Percentiles rank a stretch among this genome's conserved stretches.
Evolutionary conservation across 2,888 invertebrate genomes (phyloP).

Genomic region (Leptarthrus brevirostris): DNA sequence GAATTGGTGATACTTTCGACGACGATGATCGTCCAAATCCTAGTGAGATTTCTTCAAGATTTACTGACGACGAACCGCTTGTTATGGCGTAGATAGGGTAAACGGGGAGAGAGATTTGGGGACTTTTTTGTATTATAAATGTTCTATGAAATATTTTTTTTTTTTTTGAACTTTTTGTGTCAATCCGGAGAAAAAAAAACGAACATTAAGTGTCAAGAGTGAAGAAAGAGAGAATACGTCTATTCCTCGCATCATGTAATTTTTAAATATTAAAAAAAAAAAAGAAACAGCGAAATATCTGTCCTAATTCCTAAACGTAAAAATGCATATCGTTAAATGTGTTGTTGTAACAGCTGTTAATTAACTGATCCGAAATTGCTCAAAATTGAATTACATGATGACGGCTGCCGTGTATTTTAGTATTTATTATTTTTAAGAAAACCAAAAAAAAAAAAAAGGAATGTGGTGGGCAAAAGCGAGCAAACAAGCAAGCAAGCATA

Average conservation of each 20-base stretch:
- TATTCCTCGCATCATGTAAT: neutral
- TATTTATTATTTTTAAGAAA: neutral
- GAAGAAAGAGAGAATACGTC: neutral
- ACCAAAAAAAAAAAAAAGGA: too few relatives aligned
- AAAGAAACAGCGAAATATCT: neutral
- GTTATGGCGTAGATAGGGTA: conserved; percentile 79
- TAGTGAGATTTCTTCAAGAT: conserved; percentile 82
- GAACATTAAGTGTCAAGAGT: neutral
- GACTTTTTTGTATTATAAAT: conserved; percentile 33
- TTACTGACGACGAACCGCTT: conserved; percentile 93
- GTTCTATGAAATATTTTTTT: conserved; percentile 7
- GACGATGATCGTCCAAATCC: conserved; percentile 83
- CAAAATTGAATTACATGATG: neutral
- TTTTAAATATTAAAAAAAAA: too few relatives aligned
- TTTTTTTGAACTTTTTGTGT: neutral
- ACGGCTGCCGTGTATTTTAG: neutral
- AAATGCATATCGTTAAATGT: too few relatives aligned
- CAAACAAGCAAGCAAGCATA: too few relatives aligned
- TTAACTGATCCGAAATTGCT: neutral
- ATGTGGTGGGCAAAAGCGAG: too few relatives aligned
- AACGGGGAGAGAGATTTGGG: conserved; percentile 41
- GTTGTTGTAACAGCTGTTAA: too few relatives aligned
- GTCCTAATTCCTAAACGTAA: too few relatives aligned
- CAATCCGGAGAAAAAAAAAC: neutral
- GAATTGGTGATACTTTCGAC: conserved; percentile 82